These are phyloP conservation scores for Phyllotreta striolata DNA, from an alignment of 2,888 invertebrate genomes.

Conservation along the genomic window DNA sequence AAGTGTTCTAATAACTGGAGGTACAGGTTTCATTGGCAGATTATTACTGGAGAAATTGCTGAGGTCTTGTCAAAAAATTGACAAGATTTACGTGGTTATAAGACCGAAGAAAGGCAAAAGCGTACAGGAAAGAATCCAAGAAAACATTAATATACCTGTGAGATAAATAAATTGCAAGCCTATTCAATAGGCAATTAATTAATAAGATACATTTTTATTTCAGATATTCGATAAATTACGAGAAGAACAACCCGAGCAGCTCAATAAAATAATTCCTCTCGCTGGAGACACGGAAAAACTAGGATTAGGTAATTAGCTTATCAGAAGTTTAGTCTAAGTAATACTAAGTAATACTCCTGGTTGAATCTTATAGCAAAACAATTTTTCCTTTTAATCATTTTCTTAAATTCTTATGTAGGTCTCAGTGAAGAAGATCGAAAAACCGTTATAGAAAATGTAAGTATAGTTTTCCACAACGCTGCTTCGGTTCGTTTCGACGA, in stretches of 20 bases:
- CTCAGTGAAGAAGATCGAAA: conserved; percentile 62
- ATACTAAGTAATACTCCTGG: no score
- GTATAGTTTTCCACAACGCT: conserved; percentile 79
- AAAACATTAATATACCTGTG: conserved; percentile 13
- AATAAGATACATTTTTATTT: no score
- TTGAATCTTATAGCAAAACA: no score
- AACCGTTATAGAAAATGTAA: conserved; percentile 67
- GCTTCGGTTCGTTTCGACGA: conserved; percentile 89
- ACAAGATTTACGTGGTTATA: conserved; percentile 78
- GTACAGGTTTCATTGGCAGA: conserved; percentile 90
- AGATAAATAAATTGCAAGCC: neutral
- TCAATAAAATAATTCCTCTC: conserved; percentile 74
- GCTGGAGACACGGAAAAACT: conserved; percentile 79
- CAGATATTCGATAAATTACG: conserved; percentile 77
- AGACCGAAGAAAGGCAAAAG: conserved; percentile 74
- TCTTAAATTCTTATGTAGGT: no score
- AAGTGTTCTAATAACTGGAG: conserved; percentile 83
- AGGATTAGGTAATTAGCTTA: conserved; percentile 65
- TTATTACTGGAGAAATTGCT: conserved; percentile 87
- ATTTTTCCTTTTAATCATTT: neutral
- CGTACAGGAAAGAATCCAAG: conserved; percentile 68
- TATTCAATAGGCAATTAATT: no score
- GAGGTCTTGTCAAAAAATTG: conserved; percentile 78
- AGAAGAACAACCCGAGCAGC: conserved; percentile 62
- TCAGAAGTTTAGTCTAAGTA: neutral